These are phyloP conservation scores for Campylomormyrus numenius DNA, from an alignment of 2,113 vertebrate species.

Conservation along the genomic window DNA sequence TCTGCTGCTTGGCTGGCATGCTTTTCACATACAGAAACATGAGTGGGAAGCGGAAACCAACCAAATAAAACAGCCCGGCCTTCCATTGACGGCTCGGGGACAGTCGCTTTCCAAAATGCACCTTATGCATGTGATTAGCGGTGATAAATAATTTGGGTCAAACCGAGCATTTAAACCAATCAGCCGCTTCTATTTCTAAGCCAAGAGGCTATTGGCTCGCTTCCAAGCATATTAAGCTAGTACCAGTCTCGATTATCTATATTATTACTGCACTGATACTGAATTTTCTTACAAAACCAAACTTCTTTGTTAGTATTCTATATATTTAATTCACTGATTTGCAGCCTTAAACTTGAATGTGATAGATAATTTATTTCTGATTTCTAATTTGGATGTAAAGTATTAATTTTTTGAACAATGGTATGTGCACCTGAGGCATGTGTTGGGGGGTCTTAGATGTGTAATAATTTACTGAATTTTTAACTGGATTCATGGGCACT, in stretches of 20 bases:
- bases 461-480: neutral
- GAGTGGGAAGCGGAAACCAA: constrained; percentile 58
- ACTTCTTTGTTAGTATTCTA: neutral
- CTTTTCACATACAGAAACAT: constrained; percentile 75
- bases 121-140: neutral
- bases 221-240: neutral
- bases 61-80: constrained; percentile 58
- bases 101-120: constrained; percentile 44
- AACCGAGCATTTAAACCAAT: neutral
- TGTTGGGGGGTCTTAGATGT: neutral
- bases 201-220: neutral
- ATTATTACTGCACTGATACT: neutral
- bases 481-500: neutral
- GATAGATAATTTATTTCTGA: neutral
- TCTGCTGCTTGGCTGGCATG: constrained; percentile 75
- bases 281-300: neutral
- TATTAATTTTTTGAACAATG: neutral
- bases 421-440: neutral
- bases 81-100: constrained; percentile 59
- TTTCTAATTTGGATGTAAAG: neutral
- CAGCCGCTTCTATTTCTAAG: neutral
- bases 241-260: neutral
- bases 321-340: neutral
- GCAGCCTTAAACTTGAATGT: neutral
- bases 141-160: neutral